Percentiles rank a stretch among this genome's conserved stretches.
These are phyloP conservation scores for Bacillus rossius DNA, from an alignment of 1,140 invertebrate species.

Conservation along the genomic window DNA sequence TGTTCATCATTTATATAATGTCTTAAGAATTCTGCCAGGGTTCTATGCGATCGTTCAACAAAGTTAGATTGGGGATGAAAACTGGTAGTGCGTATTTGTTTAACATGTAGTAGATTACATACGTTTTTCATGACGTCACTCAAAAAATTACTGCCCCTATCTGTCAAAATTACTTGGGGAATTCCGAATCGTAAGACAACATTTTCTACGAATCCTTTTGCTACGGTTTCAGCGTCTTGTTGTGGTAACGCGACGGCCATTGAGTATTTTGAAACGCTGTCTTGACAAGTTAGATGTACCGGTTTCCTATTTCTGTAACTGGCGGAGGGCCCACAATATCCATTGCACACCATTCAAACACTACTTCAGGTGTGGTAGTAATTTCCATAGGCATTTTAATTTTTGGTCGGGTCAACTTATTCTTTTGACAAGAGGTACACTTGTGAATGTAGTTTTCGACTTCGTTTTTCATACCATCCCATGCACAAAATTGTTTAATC, in stretches of 20 bases:
- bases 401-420: slow-evolving; percentile 25
- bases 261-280: slow-evolving; percentile 32
- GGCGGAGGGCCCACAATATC: slow-evolving; percentile 25
- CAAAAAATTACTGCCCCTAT: slow-evolving; percentile 31
- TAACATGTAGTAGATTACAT: slow-evolving; percentile 25
- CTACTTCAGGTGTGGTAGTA: slow-evolving; percentile 17
- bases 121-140: slow-evolving; percentile 25
- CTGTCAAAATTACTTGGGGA: slow-evolving; percentile 30
- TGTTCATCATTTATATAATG: slow-evolving; percentile 23
- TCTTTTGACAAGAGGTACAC: slow-evolving; percentile 33
- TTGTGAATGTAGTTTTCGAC: slow-evolving; percentile 31
- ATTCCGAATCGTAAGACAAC: slow-evolving; percentile 30
- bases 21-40: slow-evolving; percentile 27
- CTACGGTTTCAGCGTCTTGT: slow-evolving; percentile 27
- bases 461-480: slow-evolving; percentile 27
- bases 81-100: slow-evolving; percentile 25
- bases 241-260: slow-evolving; percentile 21
- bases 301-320: slow-evolving; percentile 19
- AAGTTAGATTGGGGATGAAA: slow-evolving; percentile 28
- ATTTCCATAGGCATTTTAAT: slow-evolving; percentile 23
- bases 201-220: slow-evolving; percentile 23
- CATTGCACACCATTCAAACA: slow-evolving; percentile 19
- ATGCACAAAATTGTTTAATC: slow-evolving; percentile 33
- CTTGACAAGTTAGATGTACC: slow-evolving; percentile 33
- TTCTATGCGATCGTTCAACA: slow-evolving; percentile 26